A percentile compares a stretch with the other conserved stretches of the same genome.
These are phyloP conservation scores for Microctenopoma lineatum DNA, from an alignment of 2,797 vertebrate genomes.

Conservation along the genomic window DNA sequence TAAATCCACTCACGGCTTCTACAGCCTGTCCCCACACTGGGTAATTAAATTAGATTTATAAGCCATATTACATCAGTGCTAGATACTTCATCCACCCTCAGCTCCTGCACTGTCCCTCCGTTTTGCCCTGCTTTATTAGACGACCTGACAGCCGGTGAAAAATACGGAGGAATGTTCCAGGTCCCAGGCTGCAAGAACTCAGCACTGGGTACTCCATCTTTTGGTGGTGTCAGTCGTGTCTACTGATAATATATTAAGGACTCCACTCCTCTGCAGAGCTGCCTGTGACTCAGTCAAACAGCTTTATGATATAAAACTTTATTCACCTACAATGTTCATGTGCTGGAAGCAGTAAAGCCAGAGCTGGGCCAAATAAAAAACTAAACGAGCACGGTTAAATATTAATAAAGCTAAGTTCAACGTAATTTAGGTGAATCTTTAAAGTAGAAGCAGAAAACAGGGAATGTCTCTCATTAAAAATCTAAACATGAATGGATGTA, in stretches of 20 bases:
- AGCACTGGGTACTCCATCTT: constrained; percentile 90
- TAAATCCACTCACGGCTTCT: constrained; percentile 93
- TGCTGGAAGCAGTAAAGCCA: too few species aligned
- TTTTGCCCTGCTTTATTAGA: constrained; percentile 97
- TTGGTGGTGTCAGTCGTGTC: constrained; percentile 89
- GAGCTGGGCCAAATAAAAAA: not conserved
- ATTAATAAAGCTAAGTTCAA: not conserved
- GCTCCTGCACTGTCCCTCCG: constrained; percentile 80
- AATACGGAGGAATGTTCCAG: constrained; percentile 93
- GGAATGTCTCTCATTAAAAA: constrained; percentile 8
- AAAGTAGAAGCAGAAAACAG: not conserved
- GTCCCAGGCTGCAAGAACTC: constrained; percentile 86
- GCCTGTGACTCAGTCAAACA: constrained; percentile 90
- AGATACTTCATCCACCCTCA: constrained; percentile 89
- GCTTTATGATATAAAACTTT: constrained; percentile 76
- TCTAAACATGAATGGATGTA: constrained; percentile 29
- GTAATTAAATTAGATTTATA: constrained; percentile 99
- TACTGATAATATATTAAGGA: constrained; percentile 93
- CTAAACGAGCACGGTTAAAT: not conserved
- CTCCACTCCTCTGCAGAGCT: constrained; percentile 87
- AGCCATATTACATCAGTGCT: constrained; percentile 96
- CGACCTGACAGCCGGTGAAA: constrained; percentile 91
- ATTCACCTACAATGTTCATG: not conserved
- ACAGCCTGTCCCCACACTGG: constrained; percentile 94
- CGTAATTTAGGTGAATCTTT: not conserved